phyloP scores from a whole-genome alignment of 1,140 invertebrate species.

The Drosophila funebris region DNA sequence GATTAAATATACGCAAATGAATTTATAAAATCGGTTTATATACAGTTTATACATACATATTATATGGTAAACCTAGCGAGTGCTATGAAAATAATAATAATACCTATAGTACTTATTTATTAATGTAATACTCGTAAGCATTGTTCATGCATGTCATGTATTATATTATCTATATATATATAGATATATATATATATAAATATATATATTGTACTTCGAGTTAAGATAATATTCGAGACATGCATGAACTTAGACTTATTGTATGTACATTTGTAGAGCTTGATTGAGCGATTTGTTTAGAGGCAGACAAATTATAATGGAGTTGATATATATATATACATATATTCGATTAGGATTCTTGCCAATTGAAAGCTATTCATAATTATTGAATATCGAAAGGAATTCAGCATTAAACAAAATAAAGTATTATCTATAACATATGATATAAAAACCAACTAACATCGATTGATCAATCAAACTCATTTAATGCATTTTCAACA shows the following conservation, averaged over 20 bases:
- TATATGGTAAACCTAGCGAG: slow-evolving; percentile 10
- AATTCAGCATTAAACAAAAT: background rate
- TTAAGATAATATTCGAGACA: background rate
- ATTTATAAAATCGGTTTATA: slow-evolving; percentile 79
- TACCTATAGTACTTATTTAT: slow-evolving; percentile 16
- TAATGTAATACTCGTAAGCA: background rate
- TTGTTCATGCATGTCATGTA: background rate
- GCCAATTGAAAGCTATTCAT: background rate
- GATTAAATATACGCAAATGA: slow-evolving; percentile 76
- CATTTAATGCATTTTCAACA: slow-evolving; percentile 62
- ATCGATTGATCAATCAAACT: background rate
- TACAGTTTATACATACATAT: slow-evolving; percentile 43
- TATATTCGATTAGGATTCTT: background rate
- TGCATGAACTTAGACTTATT: background rate
- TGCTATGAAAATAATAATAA: slow-evolving; percentile 32
- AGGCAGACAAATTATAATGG: background rate
- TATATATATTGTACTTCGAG: background rate
- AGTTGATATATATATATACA: too few species aligned
- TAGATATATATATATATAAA: background rate
- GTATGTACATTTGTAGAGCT: slow-evolving; percentile 5
- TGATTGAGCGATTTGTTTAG: background rate
- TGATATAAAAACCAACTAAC: background rate
- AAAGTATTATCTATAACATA: background rate
- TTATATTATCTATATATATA: background rate
- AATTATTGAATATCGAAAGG: background rate